Evolutionary conservation across 2,888 invertebrate species (phyloP).

Genomic region (Epirrhoe tristata): DNA sequence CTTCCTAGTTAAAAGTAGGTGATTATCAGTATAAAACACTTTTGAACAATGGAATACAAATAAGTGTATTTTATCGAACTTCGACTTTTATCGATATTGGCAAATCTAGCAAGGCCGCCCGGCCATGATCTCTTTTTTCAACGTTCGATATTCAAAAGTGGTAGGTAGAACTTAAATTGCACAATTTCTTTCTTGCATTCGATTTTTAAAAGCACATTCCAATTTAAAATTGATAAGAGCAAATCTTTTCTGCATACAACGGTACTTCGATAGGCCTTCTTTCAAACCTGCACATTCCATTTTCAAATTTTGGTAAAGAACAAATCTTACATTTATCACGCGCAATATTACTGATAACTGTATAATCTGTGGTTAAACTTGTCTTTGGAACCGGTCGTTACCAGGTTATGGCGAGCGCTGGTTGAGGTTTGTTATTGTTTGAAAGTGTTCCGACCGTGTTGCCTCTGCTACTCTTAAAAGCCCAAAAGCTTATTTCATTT

Average conservation of each 20-base stretch:
- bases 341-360: slow-evolving; percentile 15
- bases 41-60: neutral
- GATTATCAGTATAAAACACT: too few species aligned
- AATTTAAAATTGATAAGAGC: too few species aligned
- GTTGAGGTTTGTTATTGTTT: slow-evolving; percentile 50
- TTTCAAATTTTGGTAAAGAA: neutral
- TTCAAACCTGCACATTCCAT: neutral
- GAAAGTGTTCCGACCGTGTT: slow-evolving; percentile 4
- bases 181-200: neutral
- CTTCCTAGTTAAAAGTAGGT: too few species aligned
- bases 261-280: too few species aligned
- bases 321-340: slow-evolving; percentile 18
- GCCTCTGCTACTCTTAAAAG: neutral
- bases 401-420: slow-evolving; percentile 40
- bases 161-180: slow-evolving; percentile 4
- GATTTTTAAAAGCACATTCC: too few species aligned
- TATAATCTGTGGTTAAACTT: slow-evolving; percentile 27
- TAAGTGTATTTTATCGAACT: slow-evolving; percentile 9
- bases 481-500: neutral
- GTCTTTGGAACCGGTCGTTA: slow-evolving; percentile 44
- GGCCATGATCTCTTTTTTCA: slow-evolving; percentile 39
- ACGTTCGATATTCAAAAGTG: slow-evolving; percentile 36
- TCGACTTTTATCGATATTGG: slow-evolving; percentile 30
- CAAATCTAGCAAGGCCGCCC: slow-evolving; percentile 32
- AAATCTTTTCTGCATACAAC: too few species aligned